Evolutionary conservation across 2,888 invertebrate species (phyloP).

Genomic region (Osedax fenrisi): DNA sequence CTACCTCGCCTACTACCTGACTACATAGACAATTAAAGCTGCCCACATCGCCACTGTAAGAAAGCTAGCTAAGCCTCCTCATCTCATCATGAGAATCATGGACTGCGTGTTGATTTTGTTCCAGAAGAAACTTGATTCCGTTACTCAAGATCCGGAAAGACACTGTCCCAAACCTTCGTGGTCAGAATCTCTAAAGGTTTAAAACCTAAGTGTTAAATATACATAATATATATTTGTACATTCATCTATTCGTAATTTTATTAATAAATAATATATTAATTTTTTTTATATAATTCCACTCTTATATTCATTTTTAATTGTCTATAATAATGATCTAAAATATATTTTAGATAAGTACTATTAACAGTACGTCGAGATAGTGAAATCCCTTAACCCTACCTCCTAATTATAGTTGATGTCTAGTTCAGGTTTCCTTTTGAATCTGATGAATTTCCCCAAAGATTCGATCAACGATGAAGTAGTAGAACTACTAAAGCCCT

Average conservation of each 20-base stretch:
- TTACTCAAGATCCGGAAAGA: slow-evolving; percentile 62
- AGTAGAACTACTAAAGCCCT: slow-evolving; percentile 76
- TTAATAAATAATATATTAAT: not conserved
- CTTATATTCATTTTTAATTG: too few species aligned
- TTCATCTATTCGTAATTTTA: not conserved
- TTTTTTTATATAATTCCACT: not conserved
- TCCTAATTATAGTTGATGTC: slow-evolving; percentile 76
- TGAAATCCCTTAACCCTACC: too few species aligned
- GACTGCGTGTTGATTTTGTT: slow-evolving; percentile 48
- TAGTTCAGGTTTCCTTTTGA: slow-evolving; percentile 65
- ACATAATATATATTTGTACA: not conserved
- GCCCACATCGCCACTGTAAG: slow-evolving; percentile 48
- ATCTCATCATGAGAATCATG: slow-evolving; percentile 50
- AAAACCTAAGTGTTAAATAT: too few species aligned
- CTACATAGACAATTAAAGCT: slow-evolving; percentile 51
- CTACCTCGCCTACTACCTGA: too few species aligned
- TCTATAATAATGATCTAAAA: too few species aligned
- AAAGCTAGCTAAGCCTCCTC: slow-evolving; percentile 50
- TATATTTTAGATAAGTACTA: too few species aligned
- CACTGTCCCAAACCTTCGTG: slow-evolving; percentile 79
- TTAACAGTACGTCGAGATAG: too few species aligned
- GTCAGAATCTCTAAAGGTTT: slow-evolving; percentile 82
- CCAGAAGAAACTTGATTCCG: slow-evolving; percentile 44
- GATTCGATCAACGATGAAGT: slow-evolving; percentile 94
- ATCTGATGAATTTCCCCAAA: slow-evolving; percentile 44